Base-by-base conservation (phyloP, 1,140 invertebrate genomes). In the Panagrolaimus sp. region DNA sequence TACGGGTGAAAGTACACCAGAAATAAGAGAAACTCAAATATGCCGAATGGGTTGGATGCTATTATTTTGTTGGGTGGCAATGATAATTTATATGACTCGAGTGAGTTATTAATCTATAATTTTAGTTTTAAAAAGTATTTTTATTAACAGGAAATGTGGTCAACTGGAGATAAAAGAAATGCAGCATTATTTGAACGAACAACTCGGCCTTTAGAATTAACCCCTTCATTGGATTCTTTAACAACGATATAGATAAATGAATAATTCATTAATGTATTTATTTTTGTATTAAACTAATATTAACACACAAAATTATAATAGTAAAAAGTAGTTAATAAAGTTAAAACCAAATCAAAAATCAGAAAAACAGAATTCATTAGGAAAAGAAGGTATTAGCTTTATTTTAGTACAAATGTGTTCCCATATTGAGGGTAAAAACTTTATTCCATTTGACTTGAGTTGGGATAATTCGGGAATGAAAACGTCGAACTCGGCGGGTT, bases 391-490 rank as follows among this genome's bases (percentile, higher is more conserved):
- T 16, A n/a, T 57, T 20, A 20, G n/a, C 20, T 57, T 48, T 57
- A 20, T 43, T 14, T 75, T 73, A 75, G 44, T 74, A 78, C 14
- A 75, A 46, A 67, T 75, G 73, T 16, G 67, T 65, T 46, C 74
- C 74, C 25, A 75, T 77, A 71, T 69, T 77, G 27, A 68, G 57
- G 4, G 66, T 25, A 47, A 73, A 71, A 1, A 75, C 57, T 44
- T 75, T 77, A 2, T 51, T 23, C 74, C 74, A 75, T 65, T 78
- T 71, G n/a, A 75, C 63, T 48, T 66, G 70, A 16, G 45, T 38
- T 20, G 75, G 74, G 23, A 77, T 38, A 53, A 73, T 67, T 57
- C 74, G 42, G 9, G 74, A 65, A 48, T 75, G 74, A 46, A 75
- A 75, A 43, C 74, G 74, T 44, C 71, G 53, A 46, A 75, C 67